Conservation (phyloP, 2,888 invertebrate species). For the Imbricaverruca yamaguchii region DNA sequence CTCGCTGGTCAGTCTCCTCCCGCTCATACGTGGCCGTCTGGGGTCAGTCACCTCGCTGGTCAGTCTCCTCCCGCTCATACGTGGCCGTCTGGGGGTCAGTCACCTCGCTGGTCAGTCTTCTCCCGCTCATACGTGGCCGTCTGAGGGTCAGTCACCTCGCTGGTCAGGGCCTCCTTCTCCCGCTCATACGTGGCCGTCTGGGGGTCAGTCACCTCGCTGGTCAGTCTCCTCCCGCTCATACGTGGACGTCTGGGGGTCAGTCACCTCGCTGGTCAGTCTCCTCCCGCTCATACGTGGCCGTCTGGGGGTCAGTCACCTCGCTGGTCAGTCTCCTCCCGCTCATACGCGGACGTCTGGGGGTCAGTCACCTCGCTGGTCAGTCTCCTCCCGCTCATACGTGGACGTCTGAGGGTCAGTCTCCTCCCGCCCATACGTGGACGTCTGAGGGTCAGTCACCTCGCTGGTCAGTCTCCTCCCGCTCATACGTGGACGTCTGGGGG, state of each 20-base stretch:
- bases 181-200: too few species aligned
- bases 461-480: constrained; percentile 48
- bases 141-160: constrained; percentile 32
- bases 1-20: constrained; percentile 51
- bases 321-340: constrained; percentile 48
- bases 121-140: constrained; percentile 46
- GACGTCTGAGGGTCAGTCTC: too few species aligned
- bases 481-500: constrained; percentile 46
- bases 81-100: too few species aligned
- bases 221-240: constrained; percentile 42
- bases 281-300: too few species aligned
- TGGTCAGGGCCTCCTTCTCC: too few species aligned
- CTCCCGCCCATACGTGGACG: too few species aligned
- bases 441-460: constrained; percentile 47
- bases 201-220: constrained; percentile 53
- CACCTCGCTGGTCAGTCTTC: constrained; percentile 55
- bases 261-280: too few species aligned
- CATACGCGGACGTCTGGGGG: constrained; percentile 46
- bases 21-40: constrained; percentile 47
- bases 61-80: too few species aligned
- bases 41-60: too few species aligned
- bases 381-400: too few species aligned
- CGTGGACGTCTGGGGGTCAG: constrained; percentile 43
- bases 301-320: constrained; percentile 45
- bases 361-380: too few species aligned